Evolutionary conservation across 1,140 invertebrate species (phyloP).

Genomic region (Heliconius melpomene): DNA sequence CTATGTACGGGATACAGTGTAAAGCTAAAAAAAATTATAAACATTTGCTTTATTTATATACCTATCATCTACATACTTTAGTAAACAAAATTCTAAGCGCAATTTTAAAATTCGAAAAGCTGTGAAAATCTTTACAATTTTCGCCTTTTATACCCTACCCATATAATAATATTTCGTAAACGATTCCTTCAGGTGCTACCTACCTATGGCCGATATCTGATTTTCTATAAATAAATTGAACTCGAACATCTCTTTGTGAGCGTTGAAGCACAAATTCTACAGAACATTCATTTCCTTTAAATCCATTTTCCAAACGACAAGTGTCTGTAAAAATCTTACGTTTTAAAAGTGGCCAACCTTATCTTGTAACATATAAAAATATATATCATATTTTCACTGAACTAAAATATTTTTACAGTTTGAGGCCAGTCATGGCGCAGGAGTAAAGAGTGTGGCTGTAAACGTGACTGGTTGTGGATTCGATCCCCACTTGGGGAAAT

Average conservation of each 20-base stretch:
- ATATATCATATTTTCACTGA: not conserved
- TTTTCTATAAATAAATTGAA: slow-evolving; percentile 33
- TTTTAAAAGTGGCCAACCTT: not conserved
- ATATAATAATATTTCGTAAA: not conserved
- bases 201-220: not conserved
- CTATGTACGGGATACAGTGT: no score
- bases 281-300: slow-evolving; percentile 24
- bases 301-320: slow-evolving; percentile 31
- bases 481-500: no score
- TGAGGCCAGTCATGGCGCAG: no score
- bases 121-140: not conserved
- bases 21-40: no score
- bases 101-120: not conserved
- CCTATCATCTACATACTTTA: not conserved
- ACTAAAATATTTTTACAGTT: no score
- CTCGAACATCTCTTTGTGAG: slow-evolving; percentile 23
- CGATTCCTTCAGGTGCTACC: not conserved
- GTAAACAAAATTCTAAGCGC: not conserved
- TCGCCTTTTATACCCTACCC: not conserved
- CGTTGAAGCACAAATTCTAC: slow-evolving; percentile 17
- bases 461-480: no score
- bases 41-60: no score
- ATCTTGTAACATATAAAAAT: not conserved
- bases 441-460: no score
- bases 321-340: not conserved